Percentiles rank a stretch among this genome's conserved stretches.
phyloP scores from a whole-genome alignment of 2,888 invertebrate species.

The Caenorhabditis parvicauda region DNA sequence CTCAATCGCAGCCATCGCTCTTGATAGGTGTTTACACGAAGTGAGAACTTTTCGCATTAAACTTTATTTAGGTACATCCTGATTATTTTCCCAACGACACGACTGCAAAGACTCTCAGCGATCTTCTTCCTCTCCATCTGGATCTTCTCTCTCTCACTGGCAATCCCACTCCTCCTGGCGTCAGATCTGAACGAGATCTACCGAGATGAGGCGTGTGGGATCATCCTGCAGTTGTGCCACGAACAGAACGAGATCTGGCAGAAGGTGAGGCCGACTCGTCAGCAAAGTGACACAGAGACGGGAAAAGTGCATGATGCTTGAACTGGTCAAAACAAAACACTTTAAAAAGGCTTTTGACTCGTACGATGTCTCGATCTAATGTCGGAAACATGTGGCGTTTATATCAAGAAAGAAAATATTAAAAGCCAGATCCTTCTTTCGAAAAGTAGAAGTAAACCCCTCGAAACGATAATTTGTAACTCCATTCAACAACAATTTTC shows the following conservation, averaged over 20 bases:
- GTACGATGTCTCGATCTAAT: too few species aligned
- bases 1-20: conserved; percentile 82
- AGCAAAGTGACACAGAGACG: too few species aligned
- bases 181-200: conserved; percentile 53
- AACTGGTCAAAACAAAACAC: too few species aligned
- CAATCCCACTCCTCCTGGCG: conserved; percentile 56
- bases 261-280: conserved; percentile 26
- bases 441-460: too few species aligned
- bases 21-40: conserved; percentile 57
- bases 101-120: conserved; percentile 65
- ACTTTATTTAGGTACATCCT: conserved; percentile 55
- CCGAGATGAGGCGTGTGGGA: conserved; percentile 43
- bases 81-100: conserved; percentile 61
- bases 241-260: conserved; percentile 61
- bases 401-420: too few species aligned
- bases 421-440: too few species aligned
- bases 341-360: too few species aligned
- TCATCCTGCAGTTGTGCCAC: conserved; percentile 54
- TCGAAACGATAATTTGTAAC: too few species aligned
- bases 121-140: conserved; percentile 66
- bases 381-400: too few species aligned
- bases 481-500: too few species aligned
- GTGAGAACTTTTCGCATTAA: not conserved
- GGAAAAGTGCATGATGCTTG: not conserved
- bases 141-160: conserved; percentile 64